These are phyloP conservation scores for Hylyphantes graminicola DNA, from an alignment of 1,140 invertebrate species.

Conservation along the genomic window DNA sequence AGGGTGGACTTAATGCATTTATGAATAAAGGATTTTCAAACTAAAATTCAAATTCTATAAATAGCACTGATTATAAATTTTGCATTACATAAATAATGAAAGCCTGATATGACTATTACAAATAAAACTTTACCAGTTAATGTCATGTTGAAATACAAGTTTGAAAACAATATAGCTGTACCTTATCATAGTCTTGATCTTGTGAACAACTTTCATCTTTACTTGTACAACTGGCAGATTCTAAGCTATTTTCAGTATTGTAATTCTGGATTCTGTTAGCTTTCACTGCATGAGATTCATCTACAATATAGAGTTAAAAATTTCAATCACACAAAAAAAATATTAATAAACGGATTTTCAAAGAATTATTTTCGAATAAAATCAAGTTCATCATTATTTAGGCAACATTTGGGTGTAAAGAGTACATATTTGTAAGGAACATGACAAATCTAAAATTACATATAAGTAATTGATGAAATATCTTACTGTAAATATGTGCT, in stretches of 20 bases:
- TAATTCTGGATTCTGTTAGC: constrained; percentile 8
- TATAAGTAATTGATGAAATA: no score
- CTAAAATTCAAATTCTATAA: not conserved
- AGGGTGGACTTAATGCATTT: no score
- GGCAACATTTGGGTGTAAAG: no score
- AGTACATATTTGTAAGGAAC: no score
- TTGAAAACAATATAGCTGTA: not conserved
- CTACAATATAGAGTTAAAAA: constrained; percentile 3
- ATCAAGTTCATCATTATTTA: no score
- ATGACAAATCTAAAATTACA: no score
- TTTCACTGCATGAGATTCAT: not conserved
- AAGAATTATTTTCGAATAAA: no score
- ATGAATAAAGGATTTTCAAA: not conserved
- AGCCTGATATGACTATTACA: not conserved
- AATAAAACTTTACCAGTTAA: not conserved
- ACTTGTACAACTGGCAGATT: constrained; percentile 22
- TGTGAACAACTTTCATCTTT: constrained; percentile 44
- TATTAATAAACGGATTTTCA: no score
- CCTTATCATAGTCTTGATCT: constrained; percentile 51
- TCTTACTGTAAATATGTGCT: not conserved
- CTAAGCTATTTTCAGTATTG: constrained; percentile 29
- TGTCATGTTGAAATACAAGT: no score
- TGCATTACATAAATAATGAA: not conserved
- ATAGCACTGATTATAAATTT: not conserved
- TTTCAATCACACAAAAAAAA: not conserved